Evolutionary conservation across 2,888 invertebrate species (phyloP), one percentile per base, ranked within the genome.

Genomic region (Limenitis camilla): DNA sequence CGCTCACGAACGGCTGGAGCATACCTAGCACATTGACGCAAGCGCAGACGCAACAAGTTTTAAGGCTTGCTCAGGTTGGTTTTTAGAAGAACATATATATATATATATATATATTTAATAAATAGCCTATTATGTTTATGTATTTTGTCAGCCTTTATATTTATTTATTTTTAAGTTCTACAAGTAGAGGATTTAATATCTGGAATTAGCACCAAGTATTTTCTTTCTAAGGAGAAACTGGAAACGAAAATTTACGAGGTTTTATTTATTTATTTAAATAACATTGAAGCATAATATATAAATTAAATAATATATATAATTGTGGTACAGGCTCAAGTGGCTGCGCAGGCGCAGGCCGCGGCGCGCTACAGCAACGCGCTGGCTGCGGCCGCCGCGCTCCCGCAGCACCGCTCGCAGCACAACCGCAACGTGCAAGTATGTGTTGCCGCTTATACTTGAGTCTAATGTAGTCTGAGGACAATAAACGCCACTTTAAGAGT

Each of bases 41-140:
- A 56, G 80, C 83, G 43, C 89, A 89, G 65, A 83, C 85, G 61
- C 88, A 88, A 61, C 88, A 88, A 67, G 87, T 89, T 61, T 73
- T 87, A 28, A 74, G 88, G 70, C 74, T 88, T 4, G 86, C 88
- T 3, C 88, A 88, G 84, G 87, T 87, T 44, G 31, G 65, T 61
- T 6, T 29, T 10, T 64, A 41, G 28, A 5, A 40, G 28, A n/a
- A n/a, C 5, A 9, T 35, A 35, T n/a, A n/a, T n/a, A n/a, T n/a
- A n/a, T n/a, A n/a, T n/a, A n/a, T n/a, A n/a, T n/a, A 35, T 35
- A 7, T 1, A 35, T 35, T 35, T 35, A n/a, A 9, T 9, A n/a
- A 35, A n/a, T 10, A 5, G 9, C 10, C 1, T 5, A 5, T 35
- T 3, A 10, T n/a, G 2, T 35, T 19, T 19, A 19, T 19, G 19